Base-by-base conservation (phyloP, 2,113 vertebrate species). In the Anolis carolinensis region DNA sequence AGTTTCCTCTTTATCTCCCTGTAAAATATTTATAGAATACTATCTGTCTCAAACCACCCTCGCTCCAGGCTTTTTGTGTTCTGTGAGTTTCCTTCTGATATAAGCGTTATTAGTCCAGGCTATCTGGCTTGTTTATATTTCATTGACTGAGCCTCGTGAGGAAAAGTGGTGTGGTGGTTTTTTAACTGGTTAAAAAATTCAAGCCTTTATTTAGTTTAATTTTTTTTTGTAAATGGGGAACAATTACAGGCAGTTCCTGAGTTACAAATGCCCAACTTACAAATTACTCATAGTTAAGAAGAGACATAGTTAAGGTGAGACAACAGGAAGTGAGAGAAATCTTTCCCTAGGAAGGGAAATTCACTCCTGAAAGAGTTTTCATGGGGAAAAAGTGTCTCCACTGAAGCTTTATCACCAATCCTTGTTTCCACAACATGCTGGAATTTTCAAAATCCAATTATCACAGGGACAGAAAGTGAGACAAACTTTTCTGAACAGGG, bases 1-100 rank as follows among this genome's bases (percentile, higher is more conserved):
- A 86, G 25, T 86, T 93, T 91, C 90, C 91, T 94, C 91, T 91
- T 93, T 90, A 72, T 72, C 70, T 72, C 68, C 7, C 39, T 55
- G 67, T 71, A 79, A 76, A 73, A 78, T 86, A 79, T 82, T 86
- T 82, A 55, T 63, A n/a, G 75, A 70, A 71, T 48, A 32, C 10
- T 23, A 25, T 50, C 68, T 34, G 1, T 63, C 39, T 62, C 34
- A 30, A 32, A 36, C 27, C 11, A 18, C 52, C 34, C 25, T 71
- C 5, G 50, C 67, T 79, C 7, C 10, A 86, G 20, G 77, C 36
- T 74, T n/a, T 79, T 36, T 84, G 36, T 48, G 21, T 65, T 65
- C 11, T 18, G 63, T 52, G 75, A 44, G 27, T 80, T 50, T 52
- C 52, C n/a, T 71, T 48, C 27, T 32, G 84, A 48, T 80, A 59